Evolutionary conservation across 2,888 invertebrate genomes (phyloP).

Genomic region (Agriopis marginaria): DNA sequence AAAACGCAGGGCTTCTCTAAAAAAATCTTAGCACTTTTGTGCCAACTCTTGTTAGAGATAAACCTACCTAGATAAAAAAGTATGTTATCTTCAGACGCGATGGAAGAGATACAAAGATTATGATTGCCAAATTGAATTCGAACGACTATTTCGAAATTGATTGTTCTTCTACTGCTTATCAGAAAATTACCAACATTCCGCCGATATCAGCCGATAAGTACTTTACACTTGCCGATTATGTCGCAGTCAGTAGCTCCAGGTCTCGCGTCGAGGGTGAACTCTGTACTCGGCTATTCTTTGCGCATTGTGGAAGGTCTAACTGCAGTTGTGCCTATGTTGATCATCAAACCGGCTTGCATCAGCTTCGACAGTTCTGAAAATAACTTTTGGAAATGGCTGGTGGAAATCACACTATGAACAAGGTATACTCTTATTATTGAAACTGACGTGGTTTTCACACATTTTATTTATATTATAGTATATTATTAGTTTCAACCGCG

Average conservation of each 20-base stretch:
- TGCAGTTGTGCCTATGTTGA: slow-evolving; percentile 51
- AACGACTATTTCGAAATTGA: slow-evolving; percentile 24
- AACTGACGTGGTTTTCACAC: no score
- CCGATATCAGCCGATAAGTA: slow-evolving; percentile 40
- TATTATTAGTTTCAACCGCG: no score
- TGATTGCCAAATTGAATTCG: slow-evolving; percentile 30
- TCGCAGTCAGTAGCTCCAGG: slow-evolving; percentile 25
- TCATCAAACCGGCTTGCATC: slow-evolving; percentile 23
- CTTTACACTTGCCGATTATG: slow-evolving; percentile 25
- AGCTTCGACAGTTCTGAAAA: slow-evolving; percentile 52
- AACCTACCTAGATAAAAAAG: neutral
- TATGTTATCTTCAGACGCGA: slow-evolving; percentile 8
- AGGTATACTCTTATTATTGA: slow-evolving; percentile 57
- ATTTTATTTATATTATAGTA: no score
- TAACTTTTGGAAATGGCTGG: slow-evolving; percentile 63
- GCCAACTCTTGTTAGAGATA: no score
- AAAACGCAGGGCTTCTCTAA: no score
- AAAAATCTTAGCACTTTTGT: no score
- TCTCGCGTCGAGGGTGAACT: slow-evolving; percentile 1
- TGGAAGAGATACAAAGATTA: slow-evolving; percentile 16
- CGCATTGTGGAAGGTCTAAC: slow-evolving; percentile 18
- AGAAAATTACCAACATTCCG: slow-evolving; percentile 33
- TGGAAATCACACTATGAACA: slow-evolving; percentile 69
- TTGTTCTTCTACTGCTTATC: slow-evolving; percentile 35
- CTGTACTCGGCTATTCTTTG: slow-evolving; percentile 17